These are phyloP conservation scores for Ceratosolen fusciceps DNA, from an alignment of 1,140 invertebrate genomes.

Conservation along the genomic window DNA sequence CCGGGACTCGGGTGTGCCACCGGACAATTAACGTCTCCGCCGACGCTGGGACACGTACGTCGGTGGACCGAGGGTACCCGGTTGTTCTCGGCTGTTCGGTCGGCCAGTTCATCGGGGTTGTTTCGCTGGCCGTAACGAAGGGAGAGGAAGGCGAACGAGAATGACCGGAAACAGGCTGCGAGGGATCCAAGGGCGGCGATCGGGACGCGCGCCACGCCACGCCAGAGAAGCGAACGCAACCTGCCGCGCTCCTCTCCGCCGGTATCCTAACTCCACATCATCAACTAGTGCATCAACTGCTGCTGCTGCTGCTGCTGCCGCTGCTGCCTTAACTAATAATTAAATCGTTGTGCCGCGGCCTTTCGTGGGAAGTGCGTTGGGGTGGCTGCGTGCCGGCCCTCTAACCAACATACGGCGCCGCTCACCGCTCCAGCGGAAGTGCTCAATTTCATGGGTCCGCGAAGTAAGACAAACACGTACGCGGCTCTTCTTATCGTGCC, in stretches of 20 bases:
- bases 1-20: neutral
- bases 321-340: neutral
- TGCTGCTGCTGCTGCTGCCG: too few species aligned
- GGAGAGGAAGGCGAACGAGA: neutral
- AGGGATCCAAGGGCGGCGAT: neutral
- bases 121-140: too few species aligned
- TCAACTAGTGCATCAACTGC: too few species aligned
- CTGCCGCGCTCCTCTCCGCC: too few species aligned
- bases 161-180: neutral
- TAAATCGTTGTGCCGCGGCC: neutral
- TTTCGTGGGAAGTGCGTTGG: too few species aligned
- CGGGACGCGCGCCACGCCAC: neutral
- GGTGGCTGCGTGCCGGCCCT: too few species aligned
- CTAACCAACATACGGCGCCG: neutral
- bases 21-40: slow-evolving; percentile 5
- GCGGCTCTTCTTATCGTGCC: slow-evolving; percentile 53
- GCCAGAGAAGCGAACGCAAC: neutral
- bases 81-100: neutral
- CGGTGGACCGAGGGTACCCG: neutral
- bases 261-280: neutral
- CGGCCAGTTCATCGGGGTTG: neutral
- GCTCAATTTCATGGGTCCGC: slow-evolving; percentile 26
- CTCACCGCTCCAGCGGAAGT: slow-evolving; percentile 11
- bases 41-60: too few species aligned
- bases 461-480: slow-evolving; percentile 53